These are phyloP conservation scores for Eulithis testata DNA, from an alignment of 2,888 invertebrate genomes.

Conservation along the genomic window DNA sequence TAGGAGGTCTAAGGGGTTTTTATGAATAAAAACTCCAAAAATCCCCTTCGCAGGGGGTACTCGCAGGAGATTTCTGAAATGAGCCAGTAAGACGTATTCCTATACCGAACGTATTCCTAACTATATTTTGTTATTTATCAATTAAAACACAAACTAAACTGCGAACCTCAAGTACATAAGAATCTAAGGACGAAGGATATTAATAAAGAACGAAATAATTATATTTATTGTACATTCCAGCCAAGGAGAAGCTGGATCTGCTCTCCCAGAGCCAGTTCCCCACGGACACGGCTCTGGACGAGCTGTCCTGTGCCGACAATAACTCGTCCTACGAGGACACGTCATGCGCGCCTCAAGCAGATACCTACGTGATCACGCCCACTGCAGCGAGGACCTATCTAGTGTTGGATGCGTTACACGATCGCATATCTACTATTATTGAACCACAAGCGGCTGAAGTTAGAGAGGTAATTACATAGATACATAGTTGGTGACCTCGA, in stretches of 20 bases:
- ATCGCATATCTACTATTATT: constrained; percentile 58
- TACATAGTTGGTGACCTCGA: no score
- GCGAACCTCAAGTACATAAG: no score
- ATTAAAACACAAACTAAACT: no score
- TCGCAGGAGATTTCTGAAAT: no score
- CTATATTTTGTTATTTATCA: no score
- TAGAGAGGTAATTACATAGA: constrained; percentile 21
- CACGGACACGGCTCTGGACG: constrained; percentile 56
- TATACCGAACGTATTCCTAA: no score
- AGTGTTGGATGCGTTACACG: constrained; percentile 65
- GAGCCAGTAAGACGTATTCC: no score
- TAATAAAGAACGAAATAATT: neutral
- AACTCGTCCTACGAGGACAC: constrained; percentile 49
- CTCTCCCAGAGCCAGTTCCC: constrained; percentile 50
- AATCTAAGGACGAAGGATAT: no score
- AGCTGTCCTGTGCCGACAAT: constrained; percentile 52
- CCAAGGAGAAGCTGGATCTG: constrained; percentile 66
- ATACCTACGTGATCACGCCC: constrained; percentile 78
- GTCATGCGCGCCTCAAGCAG: constrained; percentile 43
- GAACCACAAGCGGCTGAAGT: constrained; percentile 45
- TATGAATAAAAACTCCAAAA: no score
- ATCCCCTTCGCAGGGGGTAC: no score
- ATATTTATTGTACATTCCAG: constrained; percentile 38
- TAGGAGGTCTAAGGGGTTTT: no score
- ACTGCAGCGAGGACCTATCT: constrained; percentile 66